A percentile compares a stretch with the other conserved stretches of the same genome.
Evolutionary conservation across 2,113 vertebrate species (phyloP).

Genomic region (Microcebus lehilahytsara): DNA sequence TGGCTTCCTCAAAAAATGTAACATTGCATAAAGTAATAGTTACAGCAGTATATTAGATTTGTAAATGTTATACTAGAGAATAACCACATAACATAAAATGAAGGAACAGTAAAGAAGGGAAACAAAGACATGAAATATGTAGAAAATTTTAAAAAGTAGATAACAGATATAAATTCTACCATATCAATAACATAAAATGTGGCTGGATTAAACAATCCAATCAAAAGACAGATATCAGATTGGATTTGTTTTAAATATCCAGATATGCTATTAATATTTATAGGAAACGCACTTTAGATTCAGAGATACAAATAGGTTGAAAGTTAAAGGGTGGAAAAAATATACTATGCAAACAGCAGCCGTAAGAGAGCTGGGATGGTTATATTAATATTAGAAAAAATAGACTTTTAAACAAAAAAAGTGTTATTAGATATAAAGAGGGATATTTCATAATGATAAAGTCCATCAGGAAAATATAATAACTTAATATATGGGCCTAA

Average conservation of each 20-base stretch:
- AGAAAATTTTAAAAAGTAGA: not conserved
- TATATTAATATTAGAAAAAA: not conserved
- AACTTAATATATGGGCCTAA: not conserved
- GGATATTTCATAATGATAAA: not conserved
- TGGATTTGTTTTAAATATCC: not conserved
- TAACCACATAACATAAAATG: not conserved
- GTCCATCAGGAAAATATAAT: not conserved
- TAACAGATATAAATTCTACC: not conserved
- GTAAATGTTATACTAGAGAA: constrained; percentile 1
- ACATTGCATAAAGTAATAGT: not conserved
- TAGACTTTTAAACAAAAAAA: constrained; percentile 1
- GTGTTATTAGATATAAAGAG: not conserved
- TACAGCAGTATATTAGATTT: not conserved
- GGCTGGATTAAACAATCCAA: not conserved
- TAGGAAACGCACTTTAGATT: not conserved
- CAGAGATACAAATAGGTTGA: not conserved
- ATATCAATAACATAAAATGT: not conserved
- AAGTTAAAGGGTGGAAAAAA: not conserved
- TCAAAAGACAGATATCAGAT: not conserved
- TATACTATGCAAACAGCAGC: not conserved
- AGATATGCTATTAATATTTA: not conserved
- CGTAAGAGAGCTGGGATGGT: not conserved
- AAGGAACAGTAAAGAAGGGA: not conserved
- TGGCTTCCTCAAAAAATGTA: not conserved
- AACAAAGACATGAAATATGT: not conserved